Evolutionary conservation across 2,888 invertebrate genomes (phyloP), one percentile per base, ranked within the genome.

Genomic region (Hesperia comma): DNA sequence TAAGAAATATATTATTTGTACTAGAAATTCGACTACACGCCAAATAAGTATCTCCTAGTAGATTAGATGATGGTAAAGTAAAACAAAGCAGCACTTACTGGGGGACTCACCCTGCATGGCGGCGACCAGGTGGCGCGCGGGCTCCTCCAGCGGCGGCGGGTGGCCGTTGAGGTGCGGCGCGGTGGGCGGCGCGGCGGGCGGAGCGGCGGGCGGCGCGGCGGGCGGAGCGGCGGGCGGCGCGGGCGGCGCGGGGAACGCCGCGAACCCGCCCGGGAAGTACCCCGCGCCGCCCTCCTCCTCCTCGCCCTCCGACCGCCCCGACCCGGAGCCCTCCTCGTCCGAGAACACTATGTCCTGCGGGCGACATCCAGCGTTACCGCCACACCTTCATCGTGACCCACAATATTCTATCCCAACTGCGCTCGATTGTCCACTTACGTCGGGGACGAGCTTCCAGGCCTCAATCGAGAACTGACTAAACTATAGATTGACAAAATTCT

Each of bases 251-350:
- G 87, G 85, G 77, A 79, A 70, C 74, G 78, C 76, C 71, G 73
- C 73, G 79, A 70, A 75, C 77, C 76, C 72, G 73, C 74, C 64
- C 79, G 80, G 81, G 72, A 77, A 70, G 78, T 78, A 71, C 64
- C 73, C 78, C 82, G 70, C 83, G 77, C 71, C 85, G 55, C 49
- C 70, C 79, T 89, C 93, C 74, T 95, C 95, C 77, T 95, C 95
- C 78, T 95, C 96, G 58, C 93, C 93, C 79, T 95, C 95, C 53
- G 95, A 94, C 55, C 94, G 94, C 4, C 92, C 92, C 53, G 92
- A 93, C 63, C 83, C 88, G 37, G 75, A 76, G 73, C 92, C 93
- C 75, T 94, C 94, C 75, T 94, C 94, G 83, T 94, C 94, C 14
- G 91, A 84, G 90, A 94, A 92, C 85, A 95, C 91, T 86, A 91